Evolutionary conservation across 2,888 invertebrate genomes (phyloP).

Genomic region (Sarcophaga caerulescens): DNA sequence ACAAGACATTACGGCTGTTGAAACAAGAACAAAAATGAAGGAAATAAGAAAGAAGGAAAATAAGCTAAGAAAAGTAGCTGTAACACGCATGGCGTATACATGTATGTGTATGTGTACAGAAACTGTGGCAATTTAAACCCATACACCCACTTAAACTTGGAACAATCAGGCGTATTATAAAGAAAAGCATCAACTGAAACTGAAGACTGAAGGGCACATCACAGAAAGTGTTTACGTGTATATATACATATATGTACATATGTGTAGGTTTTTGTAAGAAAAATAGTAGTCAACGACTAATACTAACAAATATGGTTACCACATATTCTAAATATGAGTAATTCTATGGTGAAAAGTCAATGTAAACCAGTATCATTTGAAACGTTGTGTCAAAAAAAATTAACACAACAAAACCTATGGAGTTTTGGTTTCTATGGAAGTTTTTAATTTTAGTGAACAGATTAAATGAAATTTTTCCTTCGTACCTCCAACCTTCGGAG

Average conservation of each 20-base stretch:
- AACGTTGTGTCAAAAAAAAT: no score
- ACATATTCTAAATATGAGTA: background rate
- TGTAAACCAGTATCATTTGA: no score
- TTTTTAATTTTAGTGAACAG: no score
- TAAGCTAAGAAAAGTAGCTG: constrained; percentile 39
- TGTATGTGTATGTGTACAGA: constrained; percentile 14
- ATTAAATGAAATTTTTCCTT: no score
- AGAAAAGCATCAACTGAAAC: constrained; percentile 7
- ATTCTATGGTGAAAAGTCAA: background rate
- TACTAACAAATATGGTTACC: constrained; percentile 42
- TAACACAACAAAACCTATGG: no score
- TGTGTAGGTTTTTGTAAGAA: background rate
- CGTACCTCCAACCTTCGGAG: no score
- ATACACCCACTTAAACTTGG: constrained; percentile 67
- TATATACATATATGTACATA: no score
- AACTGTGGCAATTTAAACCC: constrained; percentile 62
- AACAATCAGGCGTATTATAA: constrained; percentile 67
- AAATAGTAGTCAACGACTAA: constrained; percentile 46
- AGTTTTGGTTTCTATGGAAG: no score
- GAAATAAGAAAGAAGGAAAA: constrained; percentile 37
- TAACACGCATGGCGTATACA: constrained; percentile 33
- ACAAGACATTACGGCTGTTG: constrained; percentile 74
- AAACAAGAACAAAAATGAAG: constrained; percentile 65
- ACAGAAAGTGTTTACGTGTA: background rate
- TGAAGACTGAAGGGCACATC: background rate